phyloP scores from a whole-genome alignment of 2,797 vertebrate species.

The Sebastes elongatus region DNA sequence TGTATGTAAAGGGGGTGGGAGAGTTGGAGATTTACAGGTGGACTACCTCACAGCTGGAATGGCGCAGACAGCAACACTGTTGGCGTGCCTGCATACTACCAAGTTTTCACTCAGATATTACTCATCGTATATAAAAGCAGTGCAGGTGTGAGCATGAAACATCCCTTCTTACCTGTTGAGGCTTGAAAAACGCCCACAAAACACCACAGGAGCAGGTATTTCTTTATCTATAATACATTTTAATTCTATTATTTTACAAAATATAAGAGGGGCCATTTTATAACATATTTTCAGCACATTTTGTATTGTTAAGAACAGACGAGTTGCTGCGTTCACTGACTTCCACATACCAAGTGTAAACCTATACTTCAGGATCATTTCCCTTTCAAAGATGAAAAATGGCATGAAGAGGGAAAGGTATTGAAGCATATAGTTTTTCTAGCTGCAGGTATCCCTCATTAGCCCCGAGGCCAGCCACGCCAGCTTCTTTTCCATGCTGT shows the following conservation, averaged over 20 bases:
- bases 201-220: neutral
- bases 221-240: neutral
- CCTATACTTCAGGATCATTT: conserved; percentile 38
- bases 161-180: conserved; percentile 30
- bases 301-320: neutral
- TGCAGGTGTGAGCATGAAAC: conserved; percentile 37
- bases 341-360: conserved; percentile 56
- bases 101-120: conserved; percentile 39
- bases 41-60: conserved; percentile 13
- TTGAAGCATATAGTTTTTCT: conserved; percentile 60
- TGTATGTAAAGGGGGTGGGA: neutral
- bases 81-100: neutral
- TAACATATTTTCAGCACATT: neutral
- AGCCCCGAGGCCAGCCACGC: conserved; percentile 32
- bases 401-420: conserved; percentile 36
- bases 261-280: neutral
- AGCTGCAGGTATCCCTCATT: conserved; percentile 57
- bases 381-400: conserved; percentile 64
- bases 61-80: conserved; percentile 4
- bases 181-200: neutral
- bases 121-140: conserved; percentile 31
- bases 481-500: conserved; percentile 36
- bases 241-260: neutral
- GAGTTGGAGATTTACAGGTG: conserved; percentile 5
- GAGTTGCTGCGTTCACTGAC: conserved; percentile 8